Percentiles rank a stretch among this genome's conserved stretches.
Conservation (phyloP, 2,888 invertebrate genomes). For the Lepidocyrtinus sp. region DNA sequence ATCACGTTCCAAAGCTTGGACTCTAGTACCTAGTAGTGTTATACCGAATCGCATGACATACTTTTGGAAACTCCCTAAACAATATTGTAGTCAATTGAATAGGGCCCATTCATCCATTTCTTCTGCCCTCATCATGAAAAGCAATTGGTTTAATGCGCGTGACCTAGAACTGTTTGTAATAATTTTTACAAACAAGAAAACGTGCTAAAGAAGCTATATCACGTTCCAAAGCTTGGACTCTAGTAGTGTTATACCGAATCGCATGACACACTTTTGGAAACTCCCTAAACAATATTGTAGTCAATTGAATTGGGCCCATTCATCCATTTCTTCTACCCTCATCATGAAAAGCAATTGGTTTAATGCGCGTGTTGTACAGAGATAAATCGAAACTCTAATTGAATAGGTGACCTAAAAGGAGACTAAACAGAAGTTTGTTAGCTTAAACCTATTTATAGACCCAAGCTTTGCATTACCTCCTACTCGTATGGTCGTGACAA, state of each 20-base stretch:
- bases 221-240: too few relatives aligned
- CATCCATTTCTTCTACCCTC: constrained; percentile 29
- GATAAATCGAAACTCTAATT: constrained; percentile 57
- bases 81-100: neutral
- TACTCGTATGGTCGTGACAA: constrained; percentile 3
- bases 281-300: neutral
- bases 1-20: too few relatives aligned
- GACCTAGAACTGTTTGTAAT: too few relatives aligned
- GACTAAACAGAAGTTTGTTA: constrained; percentile 24
- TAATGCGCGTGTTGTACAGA: constrained; percentile 18
- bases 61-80: neutral
- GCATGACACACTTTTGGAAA: neutral
- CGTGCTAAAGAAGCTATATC: too few relatives aligned
- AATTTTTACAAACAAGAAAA: too few relatives aligned
- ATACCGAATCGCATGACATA: neutral
- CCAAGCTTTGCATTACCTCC: neutral
- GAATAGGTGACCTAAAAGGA: constrained; percentile 55
- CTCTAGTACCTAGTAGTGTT: neutral
- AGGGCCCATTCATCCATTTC: constrained; percentile 41
- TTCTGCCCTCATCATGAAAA: constrained; percentile 32
- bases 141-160: constrained; percentile 57
- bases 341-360: constrained; percentile 52
- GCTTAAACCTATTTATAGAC: neutral
- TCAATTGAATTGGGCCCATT: constrained; percentile 27
- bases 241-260: neutral